Conservation (phyloP, 2,888 invertebrate genomes). For the Anorthoa munda region DNA sequence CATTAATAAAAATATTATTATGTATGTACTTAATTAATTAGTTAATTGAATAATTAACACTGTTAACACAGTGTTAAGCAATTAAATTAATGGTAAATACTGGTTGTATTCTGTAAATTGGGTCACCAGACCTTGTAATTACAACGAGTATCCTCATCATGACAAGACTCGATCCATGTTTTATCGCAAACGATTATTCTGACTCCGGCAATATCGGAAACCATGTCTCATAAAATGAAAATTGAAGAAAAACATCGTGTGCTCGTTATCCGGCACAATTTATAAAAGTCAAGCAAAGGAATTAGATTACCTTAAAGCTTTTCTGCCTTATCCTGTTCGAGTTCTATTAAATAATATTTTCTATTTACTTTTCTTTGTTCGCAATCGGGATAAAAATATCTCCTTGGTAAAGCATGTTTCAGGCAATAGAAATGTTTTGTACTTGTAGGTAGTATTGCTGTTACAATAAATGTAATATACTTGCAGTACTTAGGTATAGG, state of each 20-base stretch:
- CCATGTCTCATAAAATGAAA: conserved; percentile 52
- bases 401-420: conserved; percentile 6
- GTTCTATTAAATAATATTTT: conserved; percentile 48
- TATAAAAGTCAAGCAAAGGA: conserved; percentile 50
- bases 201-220: conserved; percentile 42
- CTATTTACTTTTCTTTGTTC: conserved; percentile 31
- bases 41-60: neutral
- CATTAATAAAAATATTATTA: neutral
- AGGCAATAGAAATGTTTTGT: neutral
- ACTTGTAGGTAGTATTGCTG: neutral
- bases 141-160: neutral
- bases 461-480: conserved; percentile 4
- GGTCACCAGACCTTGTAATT: neutral
- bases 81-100: neutral
- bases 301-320: conserved; percentile 51
- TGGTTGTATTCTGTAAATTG: neutral
- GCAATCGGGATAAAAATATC: conserved; percentile 20
- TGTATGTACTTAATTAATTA: neutral
- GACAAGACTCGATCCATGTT: neutral
- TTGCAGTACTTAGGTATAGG: neutral
- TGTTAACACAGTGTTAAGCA: neutral
- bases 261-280: conserved; percentile 46
- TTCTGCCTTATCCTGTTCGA: conserved; percentile 33
- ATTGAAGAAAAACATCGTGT: conserved; percentile 50
- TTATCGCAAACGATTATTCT: conserved; percentile 32